Base-by-base conservation (phyloP, 2,888 invertebrate species). In the Stenolophus ochropezus region DNA sequence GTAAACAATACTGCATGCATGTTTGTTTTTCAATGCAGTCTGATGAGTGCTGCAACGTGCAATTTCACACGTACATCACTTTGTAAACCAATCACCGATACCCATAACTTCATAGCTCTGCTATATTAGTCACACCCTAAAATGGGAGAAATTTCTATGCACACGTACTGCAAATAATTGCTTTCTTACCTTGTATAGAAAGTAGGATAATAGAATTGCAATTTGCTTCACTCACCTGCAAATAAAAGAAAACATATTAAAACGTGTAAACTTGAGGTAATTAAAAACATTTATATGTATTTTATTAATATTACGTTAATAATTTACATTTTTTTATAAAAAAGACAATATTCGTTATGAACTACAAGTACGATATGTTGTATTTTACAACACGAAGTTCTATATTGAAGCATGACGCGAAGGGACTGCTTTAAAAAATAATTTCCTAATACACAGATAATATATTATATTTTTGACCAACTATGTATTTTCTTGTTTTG, bases 1-100 rank as follows among this genome's bases (percentile, higher is more conserved):
- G 61, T 61, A 27, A 27, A 61, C 56, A 61, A 61, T n/a, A 14
- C 25, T 14, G 14, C 5, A n/a, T 18, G 5, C 8, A 8, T 69
- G 33, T 65, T 65, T 65, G 65, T 20, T 69, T 69, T 18, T 33
- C 27, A 33, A 20, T 69, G 65, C 65, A 69, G 27, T 33, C 27
- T 69, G 1, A 33, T 14, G 16, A 69, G 18, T 18, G 18, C 11
- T 69, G 33, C 33, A 69, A 69, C 33, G 65, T 69, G 33, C 33
- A 69, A 14, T 69, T 69, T 69, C 65, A 69, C 65, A 69, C 65
- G 65, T 69, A 61, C 6, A n/a, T 58, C 21, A 11, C 42, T 8
- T 14, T 14, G n/a, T 33, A n/a, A 25, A 11, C 8, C 61, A 23
- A 3, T 23, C 4, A 14, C 23, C 21, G 11, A 25, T 21, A 58